Percentiles rank a stretch among this genome's conserved stretches.
Conservation (phyloP, 2,113 vertebrate genomes). For the Podarcis cretensis region DNA sequence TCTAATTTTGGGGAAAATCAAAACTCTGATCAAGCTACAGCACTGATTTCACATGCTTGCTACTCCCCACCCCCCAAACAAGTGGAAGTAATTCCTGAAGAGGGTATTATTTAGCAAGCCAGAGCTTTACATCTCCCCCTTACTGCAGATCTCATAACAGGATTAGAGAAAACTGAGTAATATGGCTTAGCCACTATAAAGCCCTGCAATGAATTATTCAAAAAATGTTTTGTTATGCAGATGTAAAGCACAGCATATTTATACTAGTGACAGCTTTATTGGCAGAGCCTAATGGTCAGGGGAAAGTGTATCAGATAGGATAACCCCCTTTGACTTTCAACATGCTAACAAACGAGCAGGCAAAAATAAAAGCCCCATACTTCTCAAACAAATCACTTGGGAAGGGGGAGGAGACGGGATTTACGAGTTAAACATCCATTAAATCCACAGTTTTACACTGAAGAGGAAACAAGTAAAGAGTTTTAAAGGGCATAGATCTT, state of each 20-base stretch:
- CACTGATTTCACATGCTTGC: background rate
- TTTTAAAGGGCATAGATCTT: constrained; percentile 27
- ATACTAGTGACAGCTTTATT: constrained; percentile 18
- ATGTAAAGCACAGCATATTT: constrained; percentile 27
- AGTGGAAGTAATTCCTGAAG: constrained; percentile 15
- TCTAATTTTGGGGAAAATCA: background rate
- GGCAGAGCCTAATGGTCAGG: background rate
- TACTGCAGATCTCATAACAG: background rate
- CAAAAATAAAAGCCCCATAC: constrained; percentile 4
- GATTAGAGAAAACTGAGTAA: constrained; percentile 10
- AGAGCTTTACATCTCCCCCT: constrained; percentile 44
- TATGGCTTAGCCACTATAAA: background rate
- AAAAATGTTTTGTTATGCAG: constrained; percentile 11
- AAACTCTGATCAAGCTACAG: background rate
- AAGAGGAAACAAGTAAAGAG: background rate
- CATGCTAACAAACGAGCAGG: background rate
- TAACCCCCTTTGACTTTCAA: constrained; percentile 8
- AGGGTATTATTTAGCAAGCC: constrained; percentile 36
- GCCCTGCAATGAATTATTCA: constrained; percentile 11
- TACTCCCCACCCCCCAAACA: background rate
- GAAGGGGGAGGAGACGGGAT: constrained; percentile 1
- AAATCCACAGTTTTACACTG: constrained; percentile 18
- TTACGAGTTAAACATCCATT: background rate
- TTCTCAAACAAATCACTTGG: background rate
- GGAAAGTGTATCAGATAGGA: constrained; percentile 1